A percentile compares a stretch with the other conserved stretches of the same genome.
Evolutionary conservation across 2,113 vertebrate species (phyloP).

Genomic region (Micronycteris hirsuta): DNA sequence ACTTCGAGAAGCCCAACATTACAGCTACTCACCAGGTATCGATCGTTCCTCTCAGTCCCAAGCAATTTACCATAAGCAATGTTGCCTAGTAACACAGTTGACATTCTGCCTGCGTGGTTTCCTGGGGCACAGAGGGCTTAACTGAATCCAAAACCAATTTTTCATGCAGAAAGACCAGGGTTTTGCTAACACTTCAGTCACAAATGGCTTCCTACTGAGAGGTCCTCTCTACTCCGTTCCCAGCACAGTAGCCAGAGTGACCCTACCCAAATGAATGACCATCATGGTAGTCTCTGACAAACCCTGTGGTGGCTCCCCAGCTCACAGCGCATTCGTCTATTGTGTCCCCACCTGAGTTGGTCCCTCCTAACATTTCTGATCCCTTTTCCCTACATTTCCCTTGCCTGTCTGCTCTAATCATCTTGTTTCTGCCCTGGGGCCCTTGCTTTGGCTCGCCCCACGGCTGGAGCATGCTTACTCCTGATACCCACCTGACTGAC

Average conservation of each 20-base stretch:
- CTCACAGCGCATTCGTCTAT: neutral
- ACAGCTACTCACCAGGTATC: neutral
- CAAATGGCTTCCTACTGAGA: neutral
- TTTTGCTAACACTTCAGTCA: neutral
- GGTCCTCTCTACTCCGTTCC: neutral
- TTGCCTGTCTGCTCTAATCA: neutral
- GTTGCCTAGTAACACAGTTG: slow-evolving; percentile 22
- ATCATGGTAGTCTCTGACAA: neutral
- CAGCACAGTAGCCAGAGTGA: neutral
- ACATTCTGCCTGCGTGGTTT: slow-evolving; percentile 44
- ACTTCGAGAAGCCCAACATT: neutral
- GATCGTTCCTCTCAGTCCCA: neutral
- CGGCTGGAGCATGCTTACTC: neutral
- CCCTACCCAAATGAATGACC: neutral
- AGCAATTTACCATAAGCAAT: neutral
- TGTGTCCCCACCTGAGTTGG: neutral
- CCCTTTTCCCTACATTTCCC: neutral
- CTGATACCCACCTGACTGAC: neutral
- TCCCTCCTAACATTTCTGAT: neutral
- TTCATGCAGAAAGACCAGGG: neutral
- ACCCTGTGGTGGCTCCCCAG: neutral
- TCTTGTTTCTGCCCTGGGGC: neutral
- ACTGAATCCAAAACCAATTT: neutral
- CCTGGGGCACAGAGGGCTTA: neutral
- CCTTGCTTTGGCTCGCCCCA: neutral